phyloP scores from a whole-genome alignment of 2,113 vertebrate genomes.

The Gadus chalcogrammus region DNA sequence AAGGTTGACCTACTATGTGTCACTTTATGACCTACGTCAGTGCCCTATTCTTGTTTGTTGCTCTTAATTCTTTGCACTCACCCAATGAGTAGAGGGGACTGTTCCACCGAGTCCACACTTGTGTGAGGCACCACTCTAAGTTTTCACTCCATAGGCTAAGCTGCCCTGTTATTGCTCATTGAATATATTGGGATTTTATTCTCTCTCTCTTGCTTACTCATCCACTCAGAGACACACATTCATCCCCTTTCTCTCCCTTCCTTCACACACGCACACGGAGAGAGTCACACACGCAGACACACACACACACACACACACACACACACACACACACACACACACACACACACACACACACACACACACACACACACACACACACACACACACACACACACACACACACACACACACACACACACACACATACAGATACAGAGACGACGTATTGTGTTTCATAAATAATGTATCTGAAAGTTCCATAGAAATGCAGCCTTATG shows the following conservation, averaged over 20 bases:
- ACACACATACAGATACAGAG: neutral
- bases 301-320: slow-evolving; percentile 7
- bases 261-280: slow-evolving; percentile 9
- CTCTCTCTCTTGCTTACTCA: neutral
- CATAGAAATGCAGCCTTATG: neutral
- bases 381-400: slow-evolving; percentile 7
- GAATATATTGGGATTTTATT: slow-evolving; percentile 1
- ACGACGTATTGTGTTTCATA: neutral
- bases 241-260: slow-evolving; percentile 2
- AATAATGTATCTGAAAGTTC: neutral
- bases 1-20: no score
- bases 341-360: slow-evolving; percentile 8
- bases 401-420: neutral
- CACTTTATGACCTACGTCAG: no score
- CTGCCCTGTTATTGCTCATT: no score
- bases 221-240: neutral
- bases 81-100: no score
- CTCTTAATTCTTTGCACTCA: neutral
- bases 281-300: neutral
- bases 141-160: no score
- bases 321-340: neutral
- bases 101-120: no score
- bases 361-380: neutral
- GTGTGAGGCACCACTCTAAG: no score
- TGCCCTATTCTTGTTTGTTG: neutral